Evolutionary conservation across 2,888 invertebrate genomes (phyloP).

Genomic region (Tenthredo notha): DNA sequence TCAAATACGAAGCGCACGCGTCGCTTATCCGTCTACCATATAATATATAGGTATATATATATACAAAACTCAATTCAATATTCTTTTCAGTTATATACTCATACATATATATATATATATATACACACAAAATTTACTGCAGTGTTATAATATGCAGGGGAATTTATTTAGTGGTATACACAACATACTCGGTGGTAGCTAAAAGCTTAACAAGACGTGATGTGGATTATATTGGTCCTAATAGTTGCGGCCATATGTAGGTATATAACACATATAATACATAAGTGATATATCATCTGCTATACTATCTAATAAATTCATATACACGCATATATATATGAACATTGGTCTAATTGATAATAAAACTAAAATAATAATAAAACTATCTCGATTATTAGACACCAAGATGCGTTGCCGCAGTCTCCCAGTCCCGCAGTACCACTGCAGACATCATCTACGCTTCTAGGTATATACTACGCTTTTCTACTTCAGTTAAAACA

Average conservation of each 20-base stretch:
- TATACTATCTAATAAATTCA: not conserved
- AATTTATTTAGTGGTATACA: not conserved
- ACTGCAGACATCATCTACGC: not conserved
- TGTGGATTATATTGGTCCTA: conserved; percentile 57
- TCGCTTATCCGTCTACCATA: not conserved
- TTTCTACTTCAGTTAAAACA: not conserved
- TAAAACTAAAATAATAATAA: not conserved
- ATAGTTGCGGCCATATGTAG: conserved; percentile 31
- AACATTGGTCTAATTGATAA: conserved; percentile 61
- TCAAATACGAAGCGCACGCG: conserved; percentile 25
- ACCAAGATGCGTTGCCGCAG: not conserved
- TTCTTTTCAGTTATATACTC: not conserved
- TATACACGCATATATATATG: not conserved
- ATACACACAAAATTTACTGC: not conserved
- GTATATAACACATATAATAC: too few relatives aligned
- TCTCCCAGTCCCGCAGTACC: not conserved
- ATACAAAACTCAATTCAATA: not conserved
- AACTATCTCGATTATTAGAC: conserved; percentile 8
- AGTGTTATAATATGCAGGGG: not conserved
- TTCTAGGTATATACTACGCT: not conserved
- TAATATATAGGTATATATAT: too few relatives aligned
- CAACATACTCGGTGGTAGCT: not conserved
- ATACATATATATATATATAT: not conserved
- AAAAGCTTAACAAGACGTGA: conserved; percentile 37
- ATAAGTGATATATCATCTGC: not conserved